Conservation (phyloP, 2,888 invertebrate genomes). For the Drosophila fulvimacula region DNA sequence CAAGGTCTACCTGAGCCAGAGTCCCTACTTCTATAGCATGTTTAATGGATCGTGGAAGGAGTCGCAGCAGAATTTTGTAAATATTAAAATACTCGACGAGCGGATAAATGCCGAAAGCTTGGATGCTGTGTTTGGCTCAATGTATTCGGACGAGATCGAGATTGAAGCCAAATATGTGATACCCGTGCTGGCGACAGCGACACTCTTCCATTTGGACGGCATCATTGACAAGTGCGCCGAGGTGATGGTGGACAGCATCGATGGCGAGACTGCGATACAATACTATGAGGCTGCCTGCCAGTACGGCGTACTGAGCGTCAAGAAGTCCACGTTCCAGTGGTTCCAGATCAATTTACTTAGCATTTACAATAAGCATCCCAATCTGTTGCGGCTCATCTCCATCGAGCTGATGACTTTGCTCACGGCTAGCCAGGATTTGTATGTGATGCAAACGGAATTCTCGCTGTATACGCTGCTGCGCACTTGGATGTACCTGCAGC, state of each 20-base stretch:
- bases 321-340: conserved; percentile 89
- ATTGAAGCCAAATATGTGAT: conserved; percentile 89
- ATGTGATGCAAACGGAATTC: conserved; percentile 92
- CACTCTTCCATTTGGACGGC: conserved; percentile 90
- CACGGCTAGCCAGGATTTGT: conserved; percentile 88
- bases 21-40: conserved; percentile 92
- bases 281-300: conserved; percentile 89
- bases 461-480: conserved; percentile 90
- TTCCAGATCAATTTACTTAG: conserved; percentile 89
- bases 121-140: conserved; percentile 89
- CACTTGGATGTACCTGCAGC: conserved; percentile 88
- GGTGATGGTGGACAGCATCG: conserved; percentile 91
- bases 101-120: conserved; percentile 89
- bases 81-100: conserved; percentile 90
- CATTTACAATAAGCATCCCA: conserved; percentile 86
- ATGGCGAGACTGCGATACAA: conserved; percentile 88
- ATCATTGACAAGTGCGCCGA: conserved; percentile 90
- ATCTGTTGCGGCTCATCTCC: conserved; percentile 87
- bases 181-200: conserved; percentile 90
- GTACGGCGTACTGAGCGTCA: conserved; percentile 88
- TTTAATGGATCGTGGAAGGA: conserved; percentile 92
- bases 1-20: conserved; percentile 92
- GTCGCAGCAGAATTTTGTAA: conserved; percentile 88
- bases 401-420: conserved; percentile 88
- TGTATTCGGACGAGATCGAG: conserved; percentile 90